Evolutionary conservation across 2,113 vertebrate species (phyloP).

Genomic region (Triplophysa tibetana): DNA sequence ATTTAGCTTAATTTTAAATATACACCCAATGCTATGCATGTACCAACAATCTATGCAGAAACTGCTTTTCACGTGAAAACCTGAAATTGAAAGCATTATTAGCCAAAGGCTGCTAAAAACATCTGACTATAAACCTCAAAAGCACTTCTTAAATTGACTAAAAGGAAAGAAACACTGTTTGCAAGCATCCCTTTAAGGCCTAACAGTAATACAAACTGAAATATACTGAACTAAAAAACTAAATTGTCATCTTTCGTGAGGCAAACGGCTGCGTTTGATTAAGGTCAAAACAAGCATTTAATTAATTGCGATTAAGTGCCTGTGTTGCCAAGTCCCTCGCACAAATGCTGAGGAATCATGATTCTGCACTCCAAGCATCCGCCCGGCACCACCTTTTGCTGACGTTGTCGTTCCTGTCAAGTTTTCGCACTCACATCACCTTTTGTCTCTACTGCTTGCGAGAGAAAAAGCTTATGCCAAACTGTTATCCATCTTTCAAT

Average conservation of each 20-base stretch:
- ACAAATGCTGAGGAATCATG: conserved; percentile 34
- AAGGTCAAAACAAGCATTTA: conserved; percentile 42
- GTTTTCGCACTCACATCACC: conserved; percentile 45
- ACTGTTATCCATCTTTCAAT: conserved; percentile 44
- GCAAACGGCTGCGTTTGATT: conserved; percentile 33
- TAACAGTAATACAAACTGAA: conserved; percentile 26
- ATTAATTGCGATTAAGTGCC: conserved; percentile 41
- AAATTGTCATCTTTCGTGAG: conserved; percentile 15
- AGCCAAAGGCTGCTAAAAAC: conserved; percentile 44
- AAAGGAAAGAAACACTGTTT: conserved; percentile 8
- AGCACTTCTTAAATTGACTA: neutral
- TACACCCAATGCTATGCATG: conserved; percentile 58
- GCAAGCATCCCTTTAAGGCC: conserved; percentile 43
- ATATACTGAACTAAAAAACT: conserved; percentile 14
- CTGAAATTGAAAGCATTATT: conserved; percentile 22
- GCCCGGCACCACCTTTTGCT: conserved; percentile 50
- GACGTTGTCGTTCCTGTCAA: conserved; percentile 40
- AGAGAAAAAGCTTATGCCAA: conserved; percentile 41
- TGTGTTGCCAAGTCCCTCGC: conserved; percentile 29
- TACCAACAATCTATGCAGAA: conserved; percentile 52
- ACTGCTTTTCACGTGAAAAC: conserved; percentile 59
- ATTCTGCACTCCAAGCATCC: conserved; percentile 46
- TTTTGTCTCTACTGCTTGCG: conserved; percentile 45
- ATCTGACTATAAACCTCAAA: conserved; percentile 28
- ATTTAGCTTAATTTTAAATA: conserved; percentile 11